Base-by-base conservation (phyloP, 2,113 vertebrate species). In the Rhagologus leucostigma region DNA sequence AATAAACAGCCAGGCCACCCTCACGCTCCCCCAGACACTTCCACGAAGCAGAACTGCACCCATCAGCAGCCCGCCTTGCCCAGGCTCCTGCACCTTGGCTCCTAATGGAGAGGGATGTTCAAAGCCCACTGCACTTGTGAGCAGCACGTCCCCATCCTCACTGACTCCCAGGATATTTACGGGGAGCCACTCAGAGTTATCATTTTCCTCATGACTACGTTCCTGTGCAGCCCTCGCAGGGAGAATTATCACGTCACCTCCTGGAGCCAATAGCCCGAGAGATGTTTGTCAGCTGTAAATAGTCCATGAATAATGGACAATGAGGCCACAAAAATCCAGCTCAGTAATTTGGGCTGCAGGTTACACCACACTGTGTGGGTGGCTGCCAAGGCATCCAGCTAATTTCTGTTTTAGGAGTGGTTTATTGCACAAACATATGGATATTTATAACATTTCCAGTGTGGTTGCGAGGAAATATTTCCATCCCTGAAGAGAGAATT, bases 281-380 rank as follows among this genome's bases (percentile, higher is more conserved):
- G 88, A 85, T 62, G 68, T 81, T 94, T 92, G 78, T 84, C 89
- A 91, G 79, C 71, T 91, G 47, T 46, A 93, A 93, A 92, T 16
- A 89, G 69, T 32, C 78, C 62, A 20, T 88, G 86, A 82, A 84
- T 70, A 96, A 96, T 57, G 77, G 73, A 49, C 85, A 94, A 50
- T 11, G 49, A 42, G 63, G 6, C 30, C 59, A 94, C 80, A 90
- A 84, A 87, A 79, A 15, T 68, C 47, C 68, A 23, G 7, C 84
- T 53, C 23, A 84, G 80, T 42, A 30, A 64, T 71, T 55, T 1
- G 3, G 39, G 33, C 60, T 82, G 68, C 76, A 82, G 60, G 55
- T 91, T 88, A 27, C 12, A 60, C 39, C 41, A 56, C 47, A 9
- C 0, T 21, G 87, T 21, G 44, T n/a, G 76, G 59, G 52, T 32